A percentile compares a stretch with the other conserved stretches of the same genome.
These are phyloP conservation scores for Mungos mungo DNA, from an alignment of 2,113 vertebrate genomes.

Conservation along the genomic window DNA sequence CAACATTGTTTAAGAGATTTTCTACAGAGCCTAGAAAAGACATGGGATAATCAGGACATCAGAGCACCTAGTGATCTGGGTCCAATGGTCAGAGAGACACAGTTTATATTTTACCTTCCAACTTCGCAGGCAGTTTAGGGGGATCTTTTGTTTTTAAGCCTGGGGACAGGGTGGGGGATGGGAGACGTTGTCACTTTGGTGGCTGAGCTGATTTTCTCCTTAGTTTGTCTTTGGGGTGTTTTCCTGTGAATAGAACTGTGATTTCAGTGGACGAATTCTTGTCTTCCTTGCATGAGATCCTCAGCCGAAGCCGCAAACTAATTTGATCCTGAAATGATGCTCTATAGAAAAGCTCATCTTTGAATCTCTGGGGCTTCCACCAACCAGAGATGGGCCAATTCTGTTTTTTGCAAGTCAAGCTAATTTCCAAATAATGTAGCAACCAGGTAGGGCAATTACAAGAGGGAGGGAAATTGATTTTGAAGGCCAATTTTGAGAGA, in stretches of 20 bases:
- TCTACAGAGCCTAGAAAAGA: not conserved
- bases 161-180: not conserved
- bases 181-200: slow-evolving; percentile 49
- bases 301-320: slow-evolving; percentile 9
- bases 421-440: slow-evolving; percentile 65
- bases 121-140: not conserved
- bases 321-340: slow-evolving; percentile 55
- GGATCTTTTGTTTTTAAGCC: slow-evolving; percentile 30
- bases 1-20: not conserved
- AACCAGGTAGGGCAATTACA: not conserved
- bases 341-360: slow-evolving; percentile 40
- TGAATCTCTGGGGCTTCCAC: slow-evolving; percentile 47
- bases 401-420: slow-evolving; percentile 47
- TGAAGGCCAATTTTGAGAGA: slow-evolving; percentile 47
- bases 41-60: not conserved
- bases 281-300: slow-evolving; percentile 5
- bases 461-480: slow-evolving; percentile 39
- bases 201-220: slow-evolving; percentile 42
- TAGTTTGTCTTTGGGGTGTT: slow-evolving; percentile 48
- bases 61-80: not conserved
- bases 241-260: slow-evolving; percentile 61
- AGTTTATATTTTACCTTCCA: not conserved
- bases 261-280: slow-evolving; percentile 41
- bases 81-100: not conserved
- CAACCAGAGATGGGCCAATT: not conserved